Conservation (phyloP, 2,888 invertebrate species). For the Gisinianus flammeolus region DNA sequence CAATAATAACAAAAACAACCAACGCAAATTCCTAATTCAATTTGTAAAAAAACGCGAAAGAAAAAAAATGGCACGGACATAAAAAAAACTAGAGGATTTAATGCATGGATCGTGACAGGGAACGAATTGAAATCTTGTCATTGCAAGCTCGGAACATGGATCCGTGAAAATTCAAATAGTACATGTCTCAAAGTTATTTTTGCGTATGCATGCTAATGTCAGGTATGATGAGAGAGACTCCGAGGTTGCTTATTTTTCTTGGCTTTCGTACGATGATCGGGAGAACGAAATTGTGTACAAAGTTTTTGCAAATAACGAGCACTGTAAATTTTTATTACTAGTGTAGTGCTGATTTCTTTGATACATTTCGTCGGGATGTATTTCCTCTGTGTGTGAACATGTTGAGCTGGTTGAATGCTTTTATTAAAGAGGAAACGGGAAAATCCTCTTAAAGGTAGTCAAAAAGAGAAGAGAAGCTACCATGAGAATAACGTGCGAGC, state of each 20-base stretch:
- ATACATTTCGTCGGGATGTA: conserved; percentile 15
- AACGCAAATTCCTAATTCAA: too few species aligned
- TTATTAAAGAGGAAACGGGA: neutral
- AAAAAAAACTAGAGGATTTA: conserved; percentile 2
- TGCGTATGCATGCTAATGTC: neutral
- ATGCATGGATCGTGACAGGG: neutral
- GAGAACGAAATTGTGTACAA: conserved; percentile 2
- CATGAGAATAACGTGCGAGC: neutral
- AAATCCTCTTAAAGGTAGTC: neutral
- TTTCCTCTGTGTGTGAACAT: neutral
- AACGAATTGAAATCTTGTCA: conserved; percentile 6
- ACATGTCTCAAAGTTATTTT: neutral
- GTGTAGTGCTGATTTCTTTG: conserved; percentile 25
- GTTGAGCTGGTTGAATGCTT: neutral
- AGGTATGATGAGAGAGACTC: conserved; percentile 12
- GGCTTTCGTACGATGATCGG: conserved; percentile 5
- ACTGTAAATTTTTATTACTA: conserved; percentile 16
- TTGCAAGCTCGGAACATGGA: neutral
- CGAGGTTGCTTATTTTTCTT: conserved; percentile 20
- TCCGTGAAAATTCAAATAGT: neutral
- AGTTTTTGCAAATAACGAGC: conserved; percentile 15
- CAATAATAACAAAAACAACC: neutral
- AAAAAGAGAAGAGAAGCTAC: neutral
- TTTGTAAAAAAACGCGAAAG: neutral
- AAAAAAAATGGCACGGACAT: conserved; percentile 7